These are phyloP conservation scores for Amphiprion ocellaris DNA, from an alignment of 2,113 vertebrate species.

Conservation along the genomic window DNA sequence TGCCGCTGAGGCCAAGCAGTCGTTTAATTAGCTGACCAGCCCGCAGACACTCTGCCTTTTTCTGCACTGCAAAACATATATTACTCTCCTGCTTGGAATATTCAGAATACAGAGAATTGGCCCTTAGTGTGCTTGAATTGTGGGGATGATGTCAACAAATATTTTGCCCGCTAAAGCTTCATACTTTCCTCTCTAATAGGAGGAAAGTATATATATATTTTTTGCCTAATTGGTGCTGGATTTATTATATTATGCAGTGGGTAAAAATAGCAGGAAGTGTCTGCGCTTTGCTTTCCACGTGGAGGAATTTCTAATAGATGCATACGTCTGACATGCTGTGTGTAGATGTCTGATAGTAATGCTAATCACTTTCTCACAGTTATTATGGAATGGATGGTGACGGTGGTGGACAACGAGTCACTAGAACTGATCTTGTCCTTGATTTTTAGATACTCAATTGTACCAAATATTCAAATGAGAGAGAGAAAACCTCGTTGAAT, in stretches of 20 bases:
- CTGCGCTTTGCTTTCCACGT: no score
- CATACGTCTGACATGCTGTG: no score
- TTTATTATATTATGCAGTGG: not conserved
- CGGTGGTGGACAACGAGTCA: no score
- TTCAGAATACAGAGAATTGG: constrained; percentile 16
- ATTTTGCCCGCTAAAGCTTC: not conserved
- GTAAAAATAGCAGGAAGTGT: no score
- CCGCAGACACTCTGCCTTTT: constrained; percentile 55
- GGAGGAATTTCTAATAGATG: no score
- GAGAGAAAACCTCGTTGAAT: no score
- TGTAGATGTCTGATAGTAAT: no score
- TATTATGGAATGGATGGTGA: no score
- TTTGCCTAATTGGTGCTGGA: constrained; percentile 1
- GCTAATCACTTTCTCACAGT: no score
- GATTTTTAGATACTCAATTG: no score
- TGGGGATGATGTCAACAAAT: not conserved
- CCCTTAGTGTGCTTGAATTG: not conserved
- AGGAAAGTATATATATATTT: not conserved
- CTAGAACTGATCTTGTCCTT: no score
- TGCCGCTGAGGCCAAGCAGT: constrained; percentile 65
- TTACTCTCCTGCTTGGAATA: constrained; percentile 35
- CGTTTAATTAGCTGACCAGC: constrained; percentile 75
- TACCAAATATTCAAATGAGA: no score
- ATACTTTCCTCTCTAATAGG: not conserved
- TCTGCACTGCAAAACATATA: constrained; percentile 49